Base-by-base conservation (phyloP, 2,888 invertebrate genomes). In the Dynastes maya region DNA sequence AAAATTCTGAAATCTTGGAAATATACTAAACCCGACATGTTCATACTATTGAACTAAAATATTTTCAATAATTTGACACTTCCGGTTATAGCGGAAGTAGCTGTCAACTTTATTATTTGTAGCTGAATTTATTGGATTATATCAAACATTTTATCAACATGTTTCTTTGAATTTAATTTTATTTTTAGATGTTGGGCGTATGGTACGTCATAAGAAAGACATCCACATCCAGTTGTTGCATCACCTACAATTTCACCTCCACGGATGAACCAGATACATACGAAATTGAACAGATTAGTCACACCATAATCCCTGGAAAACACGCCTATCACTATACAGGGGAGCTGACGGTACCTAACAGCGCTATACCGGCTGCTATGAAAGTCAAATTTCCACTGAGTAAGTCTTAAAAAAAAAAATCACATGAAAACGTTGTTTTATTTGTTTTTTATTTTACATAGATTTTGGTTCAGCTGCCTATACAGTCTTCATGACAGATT, bases 181-280 rank as follows among this genome's bases (percentile, higher is more conserved):
- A 22, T 22, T 22, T 89, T 70, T 88, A 96, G 95, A 91, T 96
- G 88, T 88, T 95, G 78, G 96, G 96, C 0, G 88, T 93, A 16
- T 96, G 96, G 96, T 95, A 94, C 87, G 95, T 94, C 13, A 92
- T 96, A 55, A 94, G 95, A 88, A 96, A 96, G 88, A 95, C 95
- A 1, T 94, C 95, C 6, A 96, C 95, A 0, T 94, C 94, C 0
- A 95, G 95, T 77, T 91, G 92, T 83, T 96, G 96, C 88, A 91
- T 96, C 84, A 92, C 92, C 1, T 95, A 96, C 88, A 95, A 95
- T 89, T 94, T 95, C 88, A 94, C 94, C 0, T 89, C 89, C 81
- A 92, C 92, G 0, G 91, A 91, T 0, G 94, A 95, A 85, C 94
- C 94, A 0, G 92, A 92, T 13, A 91, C 92, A 83, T 95, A 94